Evolutionary conservation across 2,113 vertebrate species (phyloP), one percentile per base, ranked within the genome.

Genomic region (Gasterosteus nipponicus): DNA sequence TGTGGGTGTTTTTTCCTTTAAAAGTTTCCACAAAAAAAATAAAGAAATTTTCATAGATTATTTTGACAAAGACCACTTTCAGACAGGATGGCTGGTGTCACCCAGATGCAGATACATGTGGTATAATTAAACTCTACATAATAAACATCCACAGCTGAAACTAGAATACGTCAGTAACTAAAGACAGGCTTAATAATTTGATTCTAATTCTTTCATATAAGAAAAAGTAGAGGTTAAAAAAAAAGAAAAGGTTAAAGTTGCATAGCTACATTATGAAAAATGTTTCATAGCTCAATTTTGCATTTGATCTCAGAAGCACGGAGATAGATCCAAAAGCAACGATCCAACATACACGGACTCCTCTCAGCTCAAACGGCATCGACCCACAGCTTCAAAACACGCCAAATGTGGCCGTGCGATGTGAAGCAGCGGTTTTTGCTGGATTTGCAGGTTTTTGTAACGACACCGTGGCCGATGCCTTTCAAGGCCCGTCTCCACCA

Each of bases 1-100:
- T 91, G 85, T 76, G 83, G 89, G 87, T 86, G 80, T 87, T 87
- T 85, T 77, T 51, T 87, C 66, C 89, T 88, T 77, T 22, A 75
- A 86, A 46, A 78, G 80, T 89, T 92, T 88, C 87, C 83, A 81
- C 12, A 54, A 87, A 79, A 81, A 80, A 81, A 86, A 85, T 35
- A 84, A 47, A 84, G 16, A 80, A 38, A 87, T 90, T 91, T 90
- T 90, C 89, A 91, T 91, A 89, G 69, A 89, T 92, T 89, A 86
- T 90, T 91, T 89, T 90, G 69, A 88, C 79, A 87, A 86, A 85
- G 58, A 80, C 75, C 77, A 90, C 87, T 92, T 90, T 92, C 83
- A 83, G 26, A 92, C 77, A 89, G 86, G 87, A 86, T 87, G 88
- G 41, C 69, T 81, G 38, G 46, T 73, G 39, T 53, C 39, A 72